phyloP scores from a whole-genome alignment of 2,113 vertebrate genomes.

The Misgurnus mizolepis region DNA sequence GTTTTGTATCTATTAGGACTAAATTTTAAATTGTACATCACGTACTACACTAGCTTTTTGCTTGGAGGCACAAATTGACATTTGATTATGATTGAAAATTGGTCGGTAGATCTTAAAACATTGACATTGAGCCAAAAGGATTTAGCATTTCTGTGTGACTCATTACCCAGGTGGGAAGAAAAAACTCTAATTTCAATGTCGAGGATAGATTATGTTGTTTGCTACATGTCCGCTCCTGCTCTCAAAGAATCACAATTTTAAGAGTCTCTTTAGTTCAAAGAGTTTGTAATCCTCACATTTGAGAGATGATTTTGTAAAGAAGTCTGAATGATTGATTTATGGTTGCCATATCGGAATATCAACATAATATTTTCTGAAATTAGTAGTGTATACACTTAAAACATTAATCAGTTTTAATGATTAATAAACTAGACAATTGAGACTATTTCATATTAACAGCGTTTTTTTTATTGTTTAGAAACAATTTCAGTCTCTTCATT shows the following conservation, averaged over 20 bases:
- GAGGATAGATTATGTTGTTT: not conserved
- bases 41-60: not conserved
- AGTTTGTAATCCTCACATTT: not conserved
- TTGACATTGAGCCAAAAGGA: not conserved
- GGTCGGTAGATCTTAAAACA: not conserved
- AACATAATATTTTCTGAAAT: no score
- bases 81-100: conserved; percentile 11
- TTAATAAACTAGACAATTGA: no score
- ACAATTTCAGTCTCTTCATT: not conserved
- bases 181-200: conserved; percentile 2
- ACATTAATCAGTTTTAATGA: no score
- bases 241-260: not conserved
- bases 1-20: not conserved
- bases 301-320: not conserved
- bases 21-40: not conserved
- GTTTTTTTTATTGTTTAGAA: not conserved
- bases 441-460: no score
- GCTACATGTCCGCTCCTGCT: conserved; percentile 6
- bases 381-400: no score
- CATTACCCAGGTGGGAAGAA: conserved; percentile 12
- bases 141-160: conserved; percentile 7
- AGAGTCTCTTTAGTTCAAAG: not conserved
- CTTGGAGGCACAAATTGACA: conserved; percentile 9
- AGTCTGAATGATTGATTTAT: not conserved
- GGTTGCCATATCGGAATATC: not conserved